These are phyloP conservation scores for Melanotus villosus DNA, from an alignment of 2,888 invertebrate genomes.

Conservation along the genomic window DNA sequence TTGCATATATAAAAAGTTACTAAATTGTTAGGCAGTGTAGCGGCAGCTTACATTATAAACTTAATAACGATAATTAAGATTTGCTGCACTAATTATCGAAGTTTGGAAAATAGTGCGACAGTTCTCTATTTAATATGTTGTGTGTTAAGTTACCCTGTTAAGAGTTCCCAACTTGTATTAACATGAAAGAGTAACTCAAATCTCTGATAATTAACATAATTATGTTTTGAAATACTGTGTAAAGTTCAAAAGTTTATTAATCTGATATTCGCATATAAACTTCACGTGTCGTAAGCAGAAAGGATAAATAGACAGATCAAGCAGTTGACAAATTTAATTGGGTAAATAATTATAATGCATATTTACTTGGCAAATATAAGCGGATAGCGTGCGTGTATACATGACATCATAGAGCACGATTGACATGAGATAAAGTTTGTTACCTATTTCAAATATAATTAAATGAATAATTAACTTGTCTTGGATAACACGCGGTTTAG, in stretches of 20 bases:
- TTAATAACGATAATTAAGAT: no score
- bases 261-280: neutral
- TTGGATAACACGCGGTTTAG: no score
- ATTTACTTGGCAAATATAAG: constrained; percentile 3
- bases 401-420: neutral
- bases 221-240: neutral
- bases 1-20: no score
- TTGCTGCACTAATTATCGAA: no score
- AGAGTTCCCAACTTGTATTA: no score
- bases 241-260: neutral
- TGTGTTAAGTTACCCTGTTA: no score
- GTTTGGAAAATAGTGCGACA: neutral
- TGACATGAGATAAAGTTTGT: neutral
- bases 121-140: neutral
- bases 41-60: no score
- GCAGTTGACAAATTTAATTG: constrained; percentile 20
- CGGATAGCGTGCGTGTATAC: neutral
- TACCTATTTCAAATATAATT: no score
- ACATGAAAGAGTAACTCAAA: no score
- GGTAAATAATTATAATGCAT: constrained; percentile 17
- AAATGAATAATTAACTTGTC: no score
- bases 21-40: no score
- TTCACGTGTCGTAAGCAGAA: neutral
- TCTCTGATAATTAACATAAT: neutral
- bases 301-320: constrained; percentile 20